Conservation (phyloP, 2,113 vertebrate genomes). For the Labeo catla region DNA sequence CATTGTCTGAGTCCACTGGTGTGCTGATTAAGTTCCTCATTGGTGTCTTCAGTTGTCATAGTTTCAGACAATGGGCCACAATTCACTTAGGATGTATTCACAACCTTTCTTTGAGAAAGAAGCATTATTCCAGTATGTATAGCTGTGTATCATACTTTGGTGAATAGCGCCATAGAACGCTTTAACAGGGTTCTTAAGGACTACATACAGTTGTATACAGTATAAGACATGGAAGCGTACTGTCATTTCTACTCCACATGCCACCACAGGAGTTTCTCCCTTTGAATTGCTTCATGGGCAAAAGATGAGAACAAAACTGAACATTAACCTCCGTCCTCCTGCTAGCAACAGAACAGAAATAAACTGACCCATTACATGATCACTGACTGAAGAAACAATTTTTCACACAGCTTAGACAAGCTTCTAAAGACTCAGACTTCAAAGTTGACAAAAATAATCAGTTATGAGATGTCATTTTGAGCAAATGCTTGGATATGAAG, state of each 20-base stretch:
- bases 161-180: too few species aligned
- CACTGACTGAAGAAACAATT: too few species aligned
- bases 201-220: constrained; percentile 6
- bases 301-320: constrained; percentile 19
- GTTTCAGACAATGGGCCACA: not conserved
- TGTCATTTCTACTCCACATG: not conserved
- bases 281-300: constrained; percentile 1
- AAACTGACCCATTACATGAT: too few species aligned
- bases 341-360: not conserved
- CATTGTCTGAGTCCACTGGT: too few species aligned
- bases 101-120: not conserved
- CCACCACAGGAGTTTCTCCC: not conserved
- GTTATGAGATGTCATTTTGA: too few species aligned
- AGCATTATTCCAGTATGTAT: not conserved
- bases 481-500: too few species aligned
- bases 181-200: constrained; percentile 14
- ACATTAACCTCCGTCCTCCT: not conserved
- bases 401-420: too few species aligned
- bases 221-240: not conserved
- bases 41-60: not conserved
- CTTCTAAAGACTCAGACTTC: too few species aligned
- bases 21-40: too few species aligned
- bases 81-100: not conserved
- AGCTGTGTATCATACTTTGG: too few species aligned
- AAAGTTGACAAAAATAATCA: too few species aligned